phyloP scores from a whole-genome alignment of 2,888 invertebrate species.

The Catocala fraxini region DNA sequence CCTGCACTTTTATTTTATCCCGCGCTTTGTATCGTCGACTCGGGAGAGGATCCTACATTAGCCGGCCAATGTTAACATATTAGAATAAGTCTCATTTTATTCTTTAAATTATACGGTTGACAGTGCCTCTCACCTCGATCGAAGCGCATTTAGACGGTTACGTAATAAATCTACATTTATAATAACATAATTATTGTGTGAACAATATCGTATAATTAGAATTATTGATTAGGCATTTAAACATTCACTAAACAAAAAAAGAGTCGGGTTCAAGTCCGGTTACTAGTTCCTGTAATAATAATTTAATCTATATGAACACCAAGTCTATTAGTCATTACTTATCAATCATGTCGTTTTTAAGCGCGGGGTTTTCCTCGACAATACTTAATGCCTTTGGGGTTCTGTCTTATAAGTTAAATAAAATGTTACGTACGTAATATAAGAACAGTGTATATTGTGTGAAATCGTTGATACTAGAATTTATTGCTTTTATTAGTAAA shows the following conservation, averaged over 20 bases:
- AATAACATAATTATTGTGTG: background rate
- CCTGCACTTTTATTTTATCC: too few relatives aligned
- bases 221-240: background rate
- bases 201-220: background rate
- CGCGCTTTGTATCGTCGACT: too few relatives aligned
- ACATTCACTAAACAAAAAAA: background rate
- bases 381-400: background rate
- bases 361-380: conserved; percentile 1
- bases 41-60: too few relatives aligned
- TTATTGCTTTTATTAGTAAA: too few relatives aligned
- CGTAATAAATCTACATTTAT: background rate
- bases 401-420: background rate
- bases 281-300: conserved; percentile 19
- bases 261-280: conserved; percentile 28
- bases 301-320: conserved; percentile 12
- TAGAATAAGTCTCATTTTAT: too few relatives aligned
- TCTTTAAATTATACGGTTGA: too few relatives aligned
- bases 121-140: too few relatives aligned
- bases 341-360: conserved; percentile 28
- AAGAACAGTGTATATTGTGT: too few relatives aligned
- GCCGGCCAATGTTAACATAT: too few relatives aligned
- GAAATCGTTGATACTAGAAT: too few relatives aligned
- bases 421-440: too few relatives aligned
- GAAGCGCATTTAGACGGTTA: conserved; percentile 9
- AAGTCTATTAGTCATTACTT: conserved; percentile 16